Evolutionary conservation across 2,113 vertebrate species (phyloP).

Genomic region (Serilophus lunatus): DNA sequence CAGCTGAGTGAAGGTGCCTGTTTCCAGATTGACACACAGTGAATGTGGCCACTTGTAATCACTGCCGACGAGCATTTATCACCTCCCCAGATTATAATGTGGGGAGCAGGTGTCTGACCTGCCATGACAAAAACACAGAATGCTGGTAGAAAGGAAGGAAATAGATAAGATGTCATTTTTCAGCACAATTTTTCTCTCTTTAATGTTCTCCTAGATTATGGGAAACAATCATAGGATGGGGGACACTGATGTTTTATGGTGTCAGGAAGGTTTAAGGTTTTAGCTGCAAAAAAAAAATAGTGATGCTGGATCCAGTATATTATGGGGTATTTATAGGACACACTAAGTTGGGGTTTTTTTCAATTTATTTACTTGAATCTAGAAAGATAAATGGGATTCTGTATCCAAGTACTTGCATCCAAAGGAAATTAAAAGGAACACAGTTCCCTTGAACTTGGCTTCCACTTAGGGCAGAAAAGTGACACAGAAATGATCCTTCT

Average conservation of each 20-base stretch:
- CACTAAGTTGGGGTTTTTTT: neutral
- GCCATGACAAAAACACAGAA: slow-evolving; percentile 7
- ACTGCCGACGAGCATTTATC: neutral
- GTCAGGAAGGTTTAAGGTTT: slow-evolving; percentile 36
- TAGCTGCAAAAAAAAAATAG: neutral
- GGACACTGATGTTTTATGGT: slow-evolving; percentile 20
- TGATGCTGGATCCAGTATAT: neutral
- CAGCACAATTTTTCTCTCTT: slow-evolving; percentile 39
- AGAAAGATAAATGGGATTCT: slow-evolving; percentile 14
- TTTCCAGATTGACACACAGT: neutral
- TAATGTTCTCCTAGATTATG: slow-evolving; percentile 40
- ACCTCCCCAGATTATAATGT: neutral
- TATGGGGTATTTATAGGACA: neutral
- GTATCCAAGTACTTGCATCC: neutral
- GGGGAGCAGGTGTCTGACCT: slow-evolving; percentile 59
- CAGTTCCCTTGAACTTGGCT: neutral
- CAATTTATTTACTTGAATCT: slow-evolving; percentile 27
- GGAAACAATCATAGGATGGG: neutral
- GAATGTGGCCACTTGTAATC: neutral
- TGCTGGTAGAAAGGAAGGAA: neutral
- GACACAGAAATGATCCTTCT: neutral
- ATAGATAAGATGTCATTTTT: slow-evolving; percentile 45
- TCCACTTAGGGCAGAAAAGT: neutral
- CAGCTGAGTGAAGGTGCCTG: neutral
- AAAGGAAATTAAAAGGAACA: slow-evolving; percentile 13